Base-by-base conservation (phyloP, 2,888 invertebrate genomes). In the Malacosoma neustria region DNA sequence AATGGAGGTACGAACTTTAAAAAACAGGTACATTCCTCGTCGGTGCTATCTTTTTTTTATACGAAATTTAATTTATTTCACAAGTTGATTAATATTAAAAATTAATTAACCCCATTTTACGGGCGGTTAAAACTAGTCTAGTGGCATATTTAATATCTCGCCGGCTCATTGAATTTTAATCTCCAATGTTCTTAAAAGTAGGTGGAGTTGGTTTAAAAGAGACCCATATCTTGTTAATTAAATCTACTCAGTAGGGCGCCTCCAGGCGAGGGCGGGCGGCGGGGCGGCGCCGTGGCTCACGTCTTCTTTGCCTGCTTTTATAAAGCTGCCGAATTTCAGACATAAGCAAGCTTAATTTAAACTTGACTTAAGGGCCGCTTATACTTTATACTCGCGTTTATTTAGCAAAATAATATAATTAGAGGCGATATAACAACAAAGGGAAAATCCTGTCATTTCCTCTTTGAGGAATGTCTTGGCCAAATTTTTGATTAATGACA, bases 171-270 rank as follows among this genome's bases (percentile, higher is more conserved):
- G 74, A 76, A 72, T 74, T 77, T 82, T 77, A 77, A 81, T 76
- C 72, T 74, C 51, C 71, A 70, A 72, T 76, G 71, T 72, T 68
- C 75, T 73, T 61, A 80, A 81, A 80, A 77, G 74, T 79, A 65
- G 74, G 73, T 71, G 61, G 70, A 72, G 73, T 71, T 71, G 72
- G 73, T 80, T 75, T 80, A 70, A 80, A 81, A 79, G 77, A 77
- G 74, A 71, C 70, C 68, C 79, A 76, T 85, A 84, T 85, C 84
- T 82, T 72, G 79, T 84, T 85, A 85, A 85, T 85, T 84, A 85
- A 85, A 85, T 85, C 84, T 74, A 57, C 72, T 65, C 81, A 64
- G 79, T 68, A 57, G 81, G 82, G 75, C 57, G 77, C 73, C 73
- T 71, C 59, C 54, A 60, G 68, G 70, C 66, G 70, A 22, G 5